phyloP scores from a whole-genome alignment of 2,113 vertebrate genomes.

The Maylandia zebra region DNA sequence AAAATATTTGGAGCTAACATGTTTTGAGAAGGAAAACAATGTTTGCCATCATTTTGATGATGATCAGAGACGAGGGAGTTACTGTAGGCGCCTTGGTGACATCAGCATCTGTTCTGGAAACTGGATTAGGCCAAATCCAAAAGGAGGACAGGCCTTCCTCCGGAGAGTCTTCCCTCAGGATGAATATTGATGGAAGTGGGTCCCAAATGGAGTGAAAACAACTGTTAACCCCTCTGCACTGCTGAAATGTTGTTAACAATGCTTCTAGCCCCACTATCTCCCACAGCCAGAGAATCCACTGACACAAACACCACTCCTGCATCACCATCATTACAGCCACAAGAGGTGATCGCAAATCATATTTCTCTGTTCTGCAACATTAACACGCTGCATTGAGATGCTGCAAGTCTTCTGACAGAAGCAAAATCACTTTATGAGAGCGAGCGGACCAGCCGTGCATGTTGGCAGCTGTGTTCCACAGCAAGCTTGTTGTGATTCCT shows the following conservation, averaged over 20 bases:
- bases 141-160: slow-evolving; percentile 16
- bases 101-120: slow-evolving; percentile 34
- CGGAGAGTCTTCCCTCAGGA: slow-evolving; percentile 22
- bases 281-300: slow-evolving; percentile 26
- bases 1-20: slow-evolving; percentile 3
- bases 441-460: background rate
- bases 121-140: slow-evolving; percentile 32
- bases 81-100: background rate
- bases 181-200: slow-evolving; percentile 54
- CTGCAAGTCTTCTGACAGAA: background rate
- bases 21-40: slow-evolving; percentile 10
- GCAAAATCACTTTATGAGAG: background rate
- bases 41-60: background rate
- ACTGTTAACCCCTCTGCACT: slow-evolving; percentile 38
- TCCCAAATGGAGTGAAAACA: slow-evolving; percentile 46
- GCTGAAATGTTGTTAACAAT: slow-evolving; percentile 14
- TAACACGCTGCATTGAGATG: background rate
- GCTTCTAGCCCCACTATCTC: background rate
- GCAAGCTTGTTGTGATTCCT: slow-evolving; percentile 7
- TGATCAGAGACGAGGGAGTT: background rate
- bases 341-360: background rate
- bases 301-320: slow-evolving; percentile 3
- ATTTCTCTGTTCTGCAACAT: background rate
- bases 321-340: background rate
- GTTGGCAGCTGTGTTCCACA: slow-evolving; percentile 12